phyloP scores from a whole-genome alignment of 2,888 invertebrate genomes.

The Peribatodes rhomboidaria region DNA sequence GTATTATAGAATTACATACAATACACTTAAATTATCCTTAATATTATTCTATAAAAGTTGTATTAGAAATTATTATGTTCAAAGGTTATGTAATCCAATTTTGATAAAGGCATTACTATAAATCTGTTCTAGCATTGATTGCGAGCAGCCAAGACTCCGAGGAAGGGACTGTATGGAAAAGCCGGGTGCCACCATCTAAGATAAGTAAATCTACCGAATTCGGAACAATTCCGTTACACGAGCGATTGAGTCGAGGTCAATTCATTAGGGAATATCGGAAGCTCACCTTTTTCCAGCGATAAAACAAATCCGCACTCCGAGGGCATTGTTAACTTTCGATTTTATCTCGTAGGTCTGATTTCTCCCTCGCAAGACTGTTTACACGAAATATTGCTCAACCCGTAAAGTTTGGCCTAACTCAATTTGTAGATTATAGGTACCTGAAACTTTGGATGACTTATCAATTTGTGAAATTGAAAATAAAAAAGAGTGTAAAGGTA shows the following conservation, averaged over 20 bases:
- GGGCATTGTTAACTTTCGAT: conserved; percentile 51
- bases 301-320: conserved; percentile 50
- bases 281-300: conserved; percentile 48
- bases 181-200: conserved; percentile 39
- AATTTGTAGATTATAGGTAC: conserved; percentile 24
- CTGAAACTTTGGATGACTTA: conserved; percentile 28
- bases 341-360: conserved; percentile 39
- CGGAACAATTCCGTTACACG: conserved; percentile 50
- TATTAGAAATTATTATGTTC: neutral
- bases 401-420: conserved; percentile 20
- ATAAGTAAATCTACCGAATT: conserved; percentile 46
- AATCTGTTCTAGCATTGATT: conserved; percentile 43
- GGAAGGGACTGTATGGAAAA: conserved; percentile 24
- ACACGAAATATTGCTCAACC: conserved; percentile 16
- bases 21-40: neutral
- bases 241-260: conserved; percentile 54
- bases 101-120: conserved; percentile 28
- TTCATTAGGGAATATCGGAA: conserved; percentile 57
- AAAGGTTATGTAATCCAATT: conserved; percentile 24
- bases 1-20: no score
- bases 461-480: conserved; percentile 30
- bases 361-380: conserved; percentile 34
- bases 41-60: neutral
- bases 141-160: conserved; percentile 35
- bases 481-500: conserved; percentile 24